Evolutionary conservation across 2,113 vertebrate species (phyloP), one percentile per base, ranked within the genome.

Genomic region (Isurus oxyrinchus): DNA sequence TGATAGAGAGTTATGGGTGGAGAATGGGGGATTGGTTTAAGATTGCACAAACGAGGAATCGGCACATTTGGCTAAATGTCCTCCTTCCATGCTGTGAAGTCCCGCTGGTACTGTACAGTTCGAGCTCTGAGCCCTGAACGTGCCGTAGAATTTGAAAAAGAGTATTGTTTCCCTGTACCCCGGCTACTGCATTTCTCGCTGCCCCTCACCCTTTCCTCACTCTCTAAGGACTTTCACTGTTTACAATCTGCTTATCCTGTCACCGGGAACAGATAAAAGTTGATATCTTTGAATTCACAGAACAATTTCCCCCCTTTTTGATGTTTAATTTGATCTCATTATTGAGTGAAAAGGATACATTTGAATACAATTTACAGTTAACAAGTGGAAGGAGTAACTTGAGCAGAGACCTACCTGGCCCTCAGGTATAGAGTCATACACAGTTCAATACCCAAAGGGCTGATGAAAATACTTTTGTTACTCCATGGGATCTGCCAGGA

Each of bases 291-390:
- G 66, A 95, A 31, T 76, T 49, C 67, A 72, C n/a, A 55, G 66
- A 72, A 63, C 63, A 13, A 95, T 95, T 95, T 53, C 49, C 94
- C 67, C 44, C 67, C 44, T 72, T 69, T 95, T 95, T 95, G 94
- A 95, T 72, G 94, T 76, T 95, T 95, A 95, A 95, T 76, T 95
- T 95, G 94, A 95, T 95, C 94, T 95, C 94, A 95, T 95, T 95
- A 95, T 76, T 95, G 94, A 95, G 66, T 95, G 94, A 95, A 95
- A 72, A 95, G 94, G 94, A 95, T 95, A 95, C 67, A 95, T 95
- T 95, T 95, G 76, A 95, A 95, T 27, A n/a, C 66, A 72, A 95
- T 95, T 95, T 95, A 95, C 66, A 31, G 49, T 72, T 25, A 35
- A 44, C 49, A 35, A 25, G 94, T 69, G 67, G 94, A 72, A 49